These are phyloP conservation scores for Coryphaenoides rupestris DNA, from an alignment of 2,113 vertebrate genomes.

Conservation along the genomic window DNA sequence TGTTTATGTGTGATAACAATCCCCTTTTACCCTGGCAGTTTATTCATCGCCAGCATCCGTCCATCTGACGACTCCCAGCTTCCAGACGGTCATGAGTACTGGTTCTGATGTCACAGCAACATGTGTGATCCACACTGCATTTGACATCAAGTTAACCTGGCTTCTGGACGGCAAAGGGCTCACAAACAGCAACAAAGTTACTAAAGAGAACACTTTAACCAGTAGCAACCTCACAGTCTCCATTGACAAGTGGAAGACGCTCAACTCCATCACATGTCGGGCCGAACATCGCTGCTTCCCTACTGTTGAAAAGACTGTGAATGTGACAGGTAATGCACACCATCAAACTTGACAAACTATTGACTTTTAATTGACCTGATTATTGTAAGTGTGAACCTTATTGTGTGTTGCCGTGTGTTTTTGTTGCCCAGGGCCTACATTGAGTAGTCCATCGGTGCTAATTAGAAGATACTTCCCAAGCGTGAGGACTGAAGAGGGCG, in stretches of 20 bases:
- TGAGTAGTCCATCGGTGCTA: too few relatives aligned
- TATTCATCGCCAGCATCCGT: constrained; percentile 10
- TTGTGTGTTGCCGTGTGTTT: too few relatives aligned
- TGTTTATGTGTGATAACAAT: too few relatives aligned
- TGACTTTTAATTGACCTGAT: too few relatives aligned
- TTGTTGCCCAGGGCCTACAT: too few relatives aligned
- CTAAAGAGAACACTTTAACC: background rate
- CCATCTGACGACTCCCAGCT: constrained; percentile 40
- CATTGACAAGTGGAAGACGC: constrained; percentile 16
- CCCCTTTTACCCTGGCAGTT: constrained; percentile 27
- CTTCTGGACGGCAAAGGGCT: fast-evolving
- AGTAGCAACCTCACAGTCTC: constrained; percentile 25
- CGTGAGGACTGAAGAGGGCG: too few relatives aligned
- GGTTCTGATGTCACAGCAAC: background rate
- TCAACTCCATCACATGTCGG: constrained; percentile 41
- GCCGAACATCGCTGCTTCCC: constrained; percentile 59
- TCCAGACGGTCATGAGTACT: constrained; percentile 25
- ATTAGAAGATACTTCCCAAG: too few relatives aligned
- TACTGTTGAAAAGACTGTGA: background rate
- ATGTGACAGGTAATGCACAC: constrained; percentile 25
- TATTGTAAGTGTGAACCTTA: too few relatives aligned
- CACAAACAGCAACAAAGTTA: fast-evolving
- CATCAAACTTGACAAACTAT: too few relatives aligned
- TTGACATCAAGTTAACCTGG: constrained; percentile 44
- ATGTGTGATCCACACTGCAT: constrained; percentile 45